A percentile compares a stretch with the other conserved stretches of the same genome.
Conservation (phyloP, 1,140 invertebrate species). For the Drosophila mauritiana region DNA sequence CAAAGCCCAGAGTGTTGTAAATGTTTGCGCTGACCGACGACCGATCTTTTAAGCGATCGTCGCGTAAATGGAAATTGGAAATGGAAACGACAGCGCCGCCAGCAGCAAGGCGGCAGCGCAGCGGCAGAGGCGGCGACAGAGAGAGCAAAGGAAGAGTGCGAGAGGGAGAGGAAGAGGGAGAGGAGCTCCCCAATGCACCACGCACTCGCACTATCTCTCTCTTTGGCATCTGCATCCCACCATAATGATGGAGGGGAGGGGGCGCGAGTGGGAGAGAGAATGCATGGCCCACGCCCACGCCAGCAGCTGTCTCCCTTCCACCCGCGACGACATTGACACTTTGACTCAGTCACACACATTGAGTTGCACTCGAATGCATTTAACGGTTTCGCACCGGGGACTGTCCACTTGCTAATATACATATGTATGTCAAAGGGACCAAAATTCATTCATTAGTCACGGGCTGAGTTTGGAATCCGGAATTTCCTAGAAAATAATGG, state of each 20-base stretch:
- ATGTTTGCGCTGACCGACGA: slow-evolving; percentile 72
- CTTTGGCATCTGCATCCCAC: slow-evolving; percentile 10
- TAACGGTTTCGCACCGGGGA: neutral
- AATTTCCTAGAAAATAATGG: too few relatives aligned
- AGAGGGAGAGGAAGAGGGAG: slow-evolving; percentile 1
- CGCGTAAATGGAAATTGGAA: slow-evolving; percentile 72
- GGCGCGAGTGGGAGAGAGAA: slow-evolving; percentile 10
- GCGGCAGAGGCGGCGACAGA: slow-evolving; percentile 7
- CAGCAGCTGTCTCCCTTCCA: neutral
- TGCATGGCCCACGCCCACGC: slow-evolving; percentile 33
- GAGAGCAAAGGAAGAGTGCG: slow-evolving; percentile 1
- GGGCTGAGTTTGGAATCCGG: neutral
- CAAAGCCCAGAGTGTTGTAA: slow-evolving; percentile 26
- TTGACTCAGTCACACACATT: slow-evolving; percentile 25
- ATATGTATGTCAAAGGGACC: neutral
- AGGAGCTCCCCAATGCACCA: slow-evolving; percentile 12
- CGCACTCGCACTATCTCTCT: slow-evolving; percentile 10
- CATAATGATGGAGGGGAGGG: neutral
- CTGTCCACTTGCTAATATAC: slow-evolving; percentile 16
- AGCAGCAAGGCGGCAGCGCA: slow-evolving; percentile 20
- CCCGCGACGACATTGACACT: slow-evolving; percentile 61
- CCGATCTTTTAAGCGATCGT: slow-evolving; percentile 76
- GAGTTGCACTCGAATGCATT: slow-evolving; percentile 11
- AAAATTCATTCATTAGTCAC: slow-evolving; percentile 21
- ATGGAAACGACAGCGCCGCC: slow-evolving; percentile 49